Evolutionary conservation across 2,888 invertebrate species (phyloP).

Genomic region (Protonemura montana): DNA sequence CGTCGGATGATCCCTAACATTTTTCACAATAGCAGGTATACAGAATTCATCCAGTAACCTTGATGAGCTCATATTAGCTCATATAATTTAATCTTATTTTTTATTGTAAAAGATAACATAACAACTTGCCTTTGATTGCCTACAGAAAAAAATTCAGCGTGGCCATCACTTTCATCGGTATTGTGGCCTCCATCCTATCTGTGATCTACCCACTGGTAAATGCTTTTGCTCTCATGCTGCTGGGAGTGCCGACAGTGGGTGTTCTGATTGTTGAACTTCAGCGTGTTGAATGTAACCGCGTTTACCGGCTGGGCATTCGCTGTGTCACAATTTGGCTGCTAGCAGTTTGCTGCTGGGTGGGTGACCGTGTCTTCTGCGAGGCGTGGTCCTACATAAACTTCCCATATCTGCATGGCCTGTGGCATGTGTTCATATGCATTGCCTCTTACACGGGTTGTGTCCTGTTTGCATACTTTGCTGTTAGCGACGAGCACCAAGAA

Average conservation of each 20-base stretch:
- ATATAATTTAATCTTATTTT: too few relatives aligned
- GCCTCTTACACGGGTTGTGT: constrained; percentile 80
- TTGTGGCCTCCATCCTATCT: constrained; percentile 72
- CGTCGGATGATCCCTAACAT: constrained; percentile 73
- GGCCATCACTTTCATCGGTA: constrained; percentile 66
- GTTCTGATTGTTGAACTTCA: constrained; percentile 73
- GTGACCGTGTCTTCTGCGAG: constrained; percentile 80
- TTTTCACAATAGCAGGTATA: constrained; percentile 68
- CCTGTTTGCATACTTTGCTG: constrained; percentile 81
- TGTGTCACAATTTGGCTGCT: constrained; percentile 72
- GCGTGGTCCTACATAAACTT: constrained; percentile 80
- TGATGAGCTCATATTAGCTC: constrained; percentile 15
- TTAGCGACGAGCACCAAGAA: constrained; percentile 74
- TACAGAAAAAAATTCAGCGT: constrained; percentile 70
- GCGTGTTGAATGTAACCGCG: constrained; percentile 63
- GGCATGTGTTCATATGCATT: constrained; percentile 84
- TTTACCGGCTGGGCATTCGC: constrained; percentile 75
- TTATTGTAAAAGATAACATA: too few relatives aligned
- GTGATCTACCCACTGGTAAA: constrained; percentile 81
- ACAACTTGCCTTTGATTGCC: constrained; percentile 51
- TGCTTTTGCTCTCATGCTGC: constrained; percentile 80
- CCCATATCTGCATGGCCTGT: constrained; percentile 83
- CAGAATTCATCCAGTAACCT: neutral
- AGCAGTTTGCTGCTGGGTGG: constrained; percentile 80
- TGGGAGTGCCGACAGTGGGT: constrained; percentile 73